Percentiles rank a stretch among this genome's conserved stretches.
Evolutionary conservation across 2,888 invertebrate species (phyloP).

Genomic region (Chymomyza amoena): DNA sequence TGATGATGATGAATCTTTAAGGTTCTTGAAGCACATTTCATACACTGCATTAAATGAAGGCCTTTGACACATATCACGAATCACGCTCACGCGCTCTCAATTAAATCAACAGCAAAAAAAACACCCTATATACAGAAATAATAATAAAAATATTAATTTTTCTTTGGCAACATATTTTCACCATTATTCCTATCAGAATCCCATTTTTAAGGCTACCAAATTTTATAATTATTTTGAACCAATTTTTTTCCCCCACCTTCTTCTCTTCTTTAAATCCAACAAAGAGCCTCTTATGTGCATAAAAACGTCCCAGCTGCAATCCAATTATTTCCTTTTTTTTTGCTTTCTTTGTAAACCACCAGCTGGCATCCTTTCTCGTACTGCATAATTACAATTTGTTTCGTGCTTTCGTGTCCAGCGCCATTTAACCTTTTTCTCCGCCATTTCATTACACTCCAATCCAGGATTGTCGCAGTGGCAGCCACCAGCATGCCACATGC

Average conservation of each 20-base stretch:
- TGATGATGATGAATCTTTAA: too few species aligned
- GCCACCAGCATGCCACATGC: constrained; percentile 43
- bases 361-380: not conserved
- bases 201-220: too few species aligned
- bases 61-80: too few species aligned
- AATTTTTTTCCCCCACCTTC: not conserved
- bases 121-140: too few species aligned
- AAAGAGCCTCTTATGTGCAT: not conserved
- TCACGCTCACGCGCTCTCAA: too few species aligned
- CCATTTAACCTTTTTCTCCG: constrained; percentile 42
- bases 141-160: too few species aligned
- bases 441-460: constrained; percentile 61
- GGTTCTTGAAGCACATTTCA: too few species aligned
- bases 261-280: not conserved
- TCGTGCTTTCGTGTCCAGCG: not conserved
- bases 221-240: not conserved
- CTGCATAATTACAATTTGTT: not conserved
- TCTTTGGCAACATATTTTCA: too few species aligned
- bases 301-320: not conserved
- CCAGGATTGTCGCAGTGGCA: constrained; percentile 47
- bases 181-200: too few species aligned
- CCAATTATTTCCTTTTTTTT: not conserved
- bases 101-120: too few species aligned
- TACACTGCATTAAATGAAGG: too few species aligned
- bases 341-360: not conserved